These are phyloP conservation scores for Lottia scabra DNA, from an alignment of 2,888 invertebrate genomes.

Conservation along the genomic window DNA sequence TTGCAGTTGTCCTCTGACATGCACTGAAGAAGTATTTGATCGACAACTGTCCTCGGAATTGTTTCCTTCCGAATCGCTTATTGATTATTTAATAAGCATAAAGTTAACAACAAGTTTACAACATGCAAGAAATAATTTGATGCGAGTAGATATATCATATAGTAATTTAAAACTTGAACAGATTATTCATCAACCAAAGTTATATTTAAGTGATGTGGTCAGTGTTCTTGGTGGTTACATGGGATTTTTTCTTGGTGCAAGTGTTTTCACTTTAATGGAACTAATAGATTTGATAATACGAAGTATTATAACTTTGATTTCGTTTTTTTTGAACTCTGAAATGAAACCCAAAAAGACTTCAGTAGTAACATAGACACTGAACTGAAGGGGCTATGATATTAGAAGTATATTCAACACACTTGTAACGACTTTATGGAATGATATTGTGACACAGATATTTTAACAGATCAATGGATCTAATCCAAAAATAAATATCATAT, in stretches of 20 bases:
- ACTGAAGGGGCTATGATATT: no score
- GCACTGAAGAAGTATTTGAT: background rate
- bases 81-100: background rate
- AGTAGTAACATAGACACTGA: no score
- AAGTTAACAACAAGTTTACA: background rate
- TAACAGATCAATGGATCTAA: no score
- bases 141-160: background rate
- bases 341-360: background rate
- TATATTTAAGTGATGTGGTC: background rate
- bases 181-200: background rate
- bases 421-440: no score
- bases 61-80: background rate
- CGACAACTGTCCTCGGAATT: background rate
- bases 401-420: no score
- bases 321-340: background rate
- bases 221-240: background rate
- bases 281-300: background rate
- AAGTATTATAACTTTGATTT: background rate
- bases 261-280: background rate
- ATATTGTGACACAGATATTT: no score
- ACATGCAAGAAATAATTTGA: background rate
- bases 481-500: no score
- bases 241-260: background rate
- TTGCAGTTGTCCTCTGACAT: background rate
- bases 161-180: background rate